phyloP scores from a whole-genome alignment of 2,888 invertebrate genomes.

The Zaprionus bogoriensis region DNA sequence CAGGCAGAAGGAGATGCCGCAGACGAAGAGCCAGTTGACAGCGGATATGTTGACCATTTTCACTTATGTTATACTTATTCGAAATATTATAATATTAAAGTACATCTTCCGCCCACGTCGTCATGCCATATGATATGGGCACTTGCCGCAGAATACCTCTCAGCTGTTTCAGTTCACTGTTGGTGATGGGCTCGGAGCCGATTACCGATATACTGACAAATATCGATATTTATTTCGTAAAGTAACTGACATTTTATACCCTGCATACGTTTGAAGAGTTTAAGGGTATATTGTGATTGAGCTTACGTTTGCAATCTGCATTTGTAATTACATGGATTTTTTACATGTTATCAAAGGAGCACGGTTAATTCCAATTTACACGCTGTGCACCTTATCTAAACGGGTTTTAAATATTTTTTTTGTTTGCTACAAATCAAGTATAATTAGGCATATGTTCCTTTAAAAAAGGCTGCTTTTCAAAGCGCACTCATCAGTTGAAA shows the following conservation, averaged over 20 bases:
- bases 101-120: constrained; percentile 13
- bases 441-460: too few species aligned
- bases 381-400: too few species aligned
- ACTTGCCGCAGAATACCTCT: not conserved
- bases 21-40: constrained; percentile 79
- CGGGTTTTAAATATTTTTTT: too few species aligned
- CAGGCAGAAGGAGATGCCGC: constrained; percentile 77
- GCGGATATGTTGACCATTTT: constrained; percentile 73
- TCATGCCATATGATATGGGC: constrained; percentile 38
- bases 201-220: not conserved
- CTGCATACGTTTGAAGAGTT: not conserved
- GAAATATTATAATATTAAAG: constrained; percentile 24
- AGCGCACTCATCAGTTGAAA: too few species aligned
- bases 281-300: not conserved
- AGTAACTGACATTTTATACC: not conserved
- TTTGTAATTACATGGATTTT: too few species aligned
- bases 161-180: constrained; percentile 26
- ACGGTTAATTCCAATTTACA: too few species aligned
- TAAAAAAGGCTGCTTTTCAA: too few species aligned
- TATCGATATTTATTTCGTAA: not conserved
- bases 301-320: too few species aligned
- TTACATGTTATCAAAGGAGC: too few species aligned
- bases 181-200: not conserved
- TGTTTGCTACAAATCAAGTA: too few species aligned
- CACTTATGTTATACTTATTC: constrained; percentile 33